Conservation (phyloP, 2,797 vertebrate genomes). For the Sebastes nivosus region DNA sequence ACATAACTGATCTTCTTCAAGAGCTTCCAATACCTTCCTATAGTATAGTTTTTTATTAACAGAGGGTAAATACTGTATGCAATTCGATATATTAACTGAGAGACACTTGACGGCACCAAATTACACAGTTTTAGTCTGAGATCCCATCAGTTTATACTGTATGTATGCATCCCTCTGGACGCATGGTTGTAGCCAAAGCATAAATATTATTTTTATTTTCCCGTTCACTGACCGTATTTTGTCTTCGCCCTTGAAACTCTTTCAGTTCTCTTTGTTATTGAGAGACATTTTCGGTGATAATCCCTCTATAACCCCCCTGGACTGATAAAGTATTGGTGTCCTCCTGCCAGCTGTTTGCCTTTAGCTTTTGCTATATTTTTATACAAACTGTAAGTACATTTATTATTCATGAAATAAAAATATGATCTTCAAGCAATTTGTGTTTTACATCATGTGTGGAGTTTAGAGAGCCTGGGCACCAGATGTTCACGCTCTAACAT, state of each 20-base stretch:
- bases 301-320: conserved; percentile 20
- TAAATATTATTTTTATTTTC: conserved; percentile 1
- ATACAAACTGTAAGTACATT: conserved; percentile 88
- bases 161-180: conserved; percentile 30
- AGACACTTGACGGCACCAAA: conserved; percentile 23
- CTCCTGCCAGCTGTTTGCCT: conserved; percentile 68
- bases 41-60: conserved; percentile 28
- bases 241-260: conserved; percentile 15
- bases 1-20: conserved; percentile 32
- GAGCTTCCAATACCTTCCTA: conserved; percentile 53
- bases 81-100: conserved; percentile 29
- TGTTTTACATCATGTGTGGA: not conserved
- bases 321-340: conserved; percentile 45
- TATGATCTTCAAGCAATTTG: conserved; percentile 33
- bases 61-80: conserved; percentile 48
- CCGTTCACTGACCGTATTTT: conserved; percentile 3
- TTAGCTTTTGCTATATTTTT: conserved; percentile 84
- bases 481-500: not conserved
- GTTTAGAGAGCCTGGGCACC: not conserved
- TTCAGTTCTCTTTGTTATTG: conserved; percentile 45
- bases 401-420: conserved; percentile 88
- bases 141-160: not conserved
- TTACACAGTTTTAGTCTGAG: conserved; percentile 4
- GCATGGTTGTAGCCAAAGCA: conserved; percentile 33
- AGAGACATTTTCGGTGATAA: conserved; percentile 35